phyloP scores from a whole-genome alignment of 2,888 invertebrate species.

The Bhutanitis thaidina region DNA sequence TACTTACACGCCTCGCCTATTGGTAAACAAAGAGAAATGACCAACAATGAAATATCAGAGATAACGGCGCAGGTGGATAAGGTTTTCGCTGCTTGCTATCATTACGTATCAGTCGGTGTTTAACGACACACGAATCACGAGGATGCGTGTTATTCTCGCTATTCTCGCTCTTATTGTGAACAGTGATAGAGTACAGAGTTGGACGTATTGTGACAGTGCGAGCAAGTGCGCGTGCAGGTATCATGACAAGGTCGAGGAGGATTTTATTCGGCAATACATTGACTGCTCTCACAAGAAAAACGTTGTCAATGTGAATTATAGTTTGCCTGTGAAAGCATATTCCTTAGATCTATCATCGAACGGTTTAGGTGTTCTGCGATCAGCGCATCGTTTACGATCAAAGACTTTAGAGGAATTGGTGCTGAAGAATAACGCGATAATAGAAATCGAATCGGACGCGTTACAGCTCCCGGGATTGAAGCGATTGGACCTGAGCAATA shows the following conservation, averaged over 20 bases:
- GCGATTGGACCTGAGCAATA: constrained; percentile 62
- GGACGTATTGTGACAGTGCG: constrained; percentile 46
- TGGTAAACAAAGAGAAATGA: constrained; percentile 50
- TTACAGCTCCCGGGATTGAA: constrained; percentile 53
- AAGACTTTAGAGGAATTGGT: constrained; percentile 42
- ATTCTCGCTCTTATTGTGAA: constrained; percentile 29
- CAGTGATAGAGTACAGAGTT: constrained; percentile 33
- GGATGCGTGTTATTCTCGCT: constrained; percentile 36
- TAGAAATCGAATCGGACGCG: constrained; percentile 41
- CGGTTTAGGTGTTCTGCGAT: constrained; percentile 41
- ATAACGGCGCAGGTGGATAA: constrained; percentile 48
- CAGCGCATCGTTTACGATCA: constrained; percentile 42
- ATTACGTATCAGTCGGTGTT: constrained; percentile 22
- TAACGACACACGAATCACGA: constrained; percentile 25
- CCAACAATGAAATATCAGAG: constrained; percentile 52
- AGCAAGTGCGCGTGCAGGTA: constrained; percentile 43
- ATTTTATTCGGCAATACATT: constrained; percentile 42
- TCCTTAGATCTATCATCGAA: constrained; percentile 58
- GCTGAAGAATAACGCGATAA: constrained; percentile 51
- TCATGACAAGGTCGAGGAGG: constrained; percentile 33
- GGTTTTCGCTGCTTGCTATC: constrained; percentile 28
- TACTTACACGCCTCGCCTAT: constrained; percentile 16
- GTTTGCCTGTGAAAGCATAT: constrained; percentile 43
- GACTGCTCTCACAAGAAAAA: constrained; percentile 49
- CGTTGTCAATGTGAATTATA: constrained; percentile 30